Evolutionary conservation across 2,113 vertebrate genomes (phyloP), one percentile per base, ranked within the genome.

Genomic region (Grantiella picta): DNA sequence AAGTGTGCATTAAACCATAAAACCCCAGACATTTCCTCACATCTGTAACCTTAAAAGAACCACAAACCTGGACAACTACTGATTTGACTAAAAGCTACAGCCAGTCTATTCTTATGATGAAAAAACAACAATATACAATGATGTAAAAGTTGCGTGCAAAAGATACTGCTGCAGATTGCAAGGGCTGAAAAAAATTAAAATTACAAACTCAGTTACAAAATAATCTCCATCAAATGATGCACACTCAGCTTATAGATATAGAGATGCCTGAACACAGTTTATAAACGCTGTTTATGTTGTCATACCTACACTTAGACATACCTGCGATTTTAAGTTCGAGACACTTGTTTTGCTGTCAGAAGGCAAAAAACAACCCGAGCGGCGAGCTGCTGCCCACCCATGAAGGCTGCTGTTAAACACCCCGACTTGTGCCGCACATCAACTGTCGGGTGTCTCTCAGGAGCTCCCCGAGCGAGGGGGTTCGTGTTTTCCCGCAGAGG

Each of bases 371-470:
- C 40, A 35, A 0, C 5, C 10, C 13, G 23, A 17, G 33, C 0
- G 10, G 15, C 5, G 24, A 18, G 2, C 33, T 12, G 28, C 45
- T 60, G 78, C 53, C 22, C 33, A 1, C 25, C 20, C 28, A 28
- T 1, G 36, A 53, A 6, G 4, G 53, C 8, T 2, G 11, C n/a
- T 7, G 8, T 4, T 12, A 4, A 49, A 57, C 1, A 12, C 20
- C 10, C 0, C 2, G 11, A 3, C 22, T 53, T 19, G 40, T 11
- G 36, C 45, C 31, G 2, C 52, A 7, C 64, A 20, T 14, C 0
- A 36, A 19, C 4, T 4, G 1, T 14, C 16, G 2, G 10, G 11
- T 0, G 33, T 5, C 7, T 38, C 45, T 53, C 3, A 36, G 59
- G 18, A 12, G 25, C n/a, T 38, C 27, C 45, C 50, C 36, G 7